Evolutionary conservation across 2,797 vertebrate genomes (phyloP), one percentile per base, ranked within the genome.

Genomic region (Crenichthys baileyi): DNA sequence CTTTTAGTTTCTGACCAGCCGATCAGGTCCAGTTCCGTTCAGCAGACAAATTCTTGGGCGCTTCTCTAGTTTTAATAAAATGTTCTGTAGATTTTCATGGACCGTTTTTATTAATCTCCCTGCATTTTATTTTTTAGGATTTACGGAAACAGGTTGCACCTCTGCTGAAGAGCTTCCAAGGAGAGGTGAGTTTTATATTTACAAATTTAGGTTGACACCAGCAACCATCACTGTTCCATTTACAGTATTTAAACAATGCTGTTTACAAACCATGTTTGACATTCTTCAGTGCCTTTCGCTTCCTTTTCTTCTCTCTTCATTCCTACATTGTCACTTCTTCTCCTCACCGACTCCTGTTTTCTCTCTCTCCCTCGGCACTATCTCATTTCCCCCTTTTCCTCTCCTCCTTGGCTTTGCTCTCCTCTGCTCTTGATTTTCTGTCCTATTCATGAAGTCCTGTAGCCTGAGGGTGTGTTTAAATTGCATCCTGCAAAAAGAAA

Each of bases 101-200:
- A 68, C 58, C 12, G 58, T 29, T 48, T 31, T 73, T 36, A 6
- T 73, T 81, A 58, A 88, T 79, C 67, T 75, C 44, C 31, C 61
- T 18, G 71, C 53, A 68, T 75, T 51, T 44, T 29, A 29, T 81
- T 83, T 85, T 85, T 79, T 65, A 99, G 98, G 98, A 99, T 95
- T 95, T 99, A 92, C 97, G 98, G 92, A 99, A 99, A 97, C 97
- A 98, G 96, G 98, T 98, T 94, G 97, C 98, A 87, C 98, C 98
- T 0, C 94, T 99, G 87, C 96, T 99, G 93, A 99, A 99, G 96
- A 99, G 98, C 95, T 99, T 99, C 96, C 98, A 99, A 94, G 97
- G 97, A 90, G 98, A 99, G 97, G 98, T 99, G 95, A 97, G 97
- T 92, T 60, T 82, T 79, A 81, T 84, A 44, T 80, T 81, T 83